phyloP scores from a whole-genome alignment of 2,113 vertebrate genomes.

The Halichoeres trimaculatus region DNA sequence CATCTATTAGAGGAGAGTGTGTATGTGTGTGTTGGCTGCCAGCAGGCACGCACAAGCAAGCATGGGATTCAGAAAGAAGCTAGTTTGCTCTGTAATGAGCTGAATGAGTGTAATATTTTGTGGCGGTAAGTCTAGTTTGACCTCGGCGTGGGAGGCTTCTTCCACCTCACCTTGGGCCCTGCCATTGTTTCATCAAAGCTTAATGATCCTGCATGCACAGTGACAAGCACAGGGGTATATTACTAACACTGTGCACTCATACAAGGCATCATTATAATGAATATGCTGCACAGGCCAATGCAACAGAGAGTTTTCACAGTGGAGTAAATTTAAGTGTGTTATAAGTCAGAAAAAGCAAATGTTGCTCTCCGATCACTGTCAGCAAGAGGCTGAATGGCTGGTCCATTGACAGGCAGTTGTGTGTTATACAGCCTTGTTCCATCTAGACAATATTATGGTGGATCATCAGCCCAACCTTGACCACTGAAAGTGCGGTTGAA shows the following conservation, averaged over 20 bases:
- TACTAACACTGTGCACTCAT: slow-evolving; percentile 48
- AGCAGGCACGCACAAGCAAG: slow-evolving; percentile 37
- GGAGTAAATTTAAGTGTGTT: slow-evolving; percentile 10
- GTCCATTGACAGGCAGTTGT: neutral
- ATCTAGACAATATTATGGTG: neutral
- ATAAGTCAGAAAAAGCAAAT: slow-evolving; percentile 11
- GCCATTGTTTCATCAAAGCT: slow-evolving; percentile 65
- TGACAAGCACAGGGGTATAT: slow-evolving; percentile 48
- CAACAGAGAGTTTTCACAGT: slow-evolving; percentile 36
- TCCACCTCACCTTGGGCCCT: slow-evolving; percentile 55
- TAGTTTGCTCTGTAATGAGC: slow-evolving; percentile 67
- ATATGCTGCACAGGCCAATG: slow-evolving; percentile 34
- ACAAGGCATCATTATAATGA: slow-evolving; percentile 60
- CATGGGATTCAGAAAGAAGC: slow-evolving; percentile 38
- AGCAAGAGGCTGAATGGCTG: neutral
- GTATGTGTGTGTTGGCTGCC: slow-evolving; percentile 39
- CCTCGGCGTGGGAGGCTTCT: slow-evolving; percentile 54
- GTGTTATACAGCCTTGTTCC: neutral
- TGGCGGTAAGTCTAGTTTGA: slow-evolving; percentile 41
- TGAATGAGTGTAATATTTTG: slow-evolving; percentile 61
- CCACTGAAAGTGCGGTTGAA: neutral
- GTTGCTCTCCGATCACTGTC: neutral
- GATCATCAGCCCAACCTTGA: neutral
- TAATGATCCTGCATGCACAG: slow-evolving; percentile 60
- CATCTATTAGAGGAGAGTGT: slow-evolving; percentile 59